Conservation (phyloP, 2,888 invertebrate species). For the Parnassius glacialis region DNA sequence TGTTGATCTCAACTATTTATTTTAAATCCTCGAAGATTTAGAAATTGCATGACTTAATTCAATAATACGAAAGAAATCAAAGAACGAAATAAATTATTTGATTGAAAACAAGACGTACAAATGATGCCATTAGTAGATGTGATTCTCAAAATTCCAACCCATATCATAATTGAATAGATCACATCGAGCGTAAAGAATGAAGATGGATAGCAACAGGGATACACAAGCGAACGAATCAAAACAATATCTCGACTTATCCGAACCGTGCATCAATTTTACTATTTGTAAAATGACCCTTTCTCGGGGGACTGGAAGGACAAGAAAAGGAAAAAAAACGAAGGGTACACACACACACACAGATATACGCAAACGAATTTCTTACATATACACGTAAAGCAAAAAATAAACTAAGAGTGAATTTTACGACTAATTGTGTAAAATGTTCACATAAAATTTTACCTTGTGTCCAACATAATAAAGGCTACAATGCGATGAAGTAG, state of each 20-base stretch:
- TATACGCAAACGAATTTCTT: slow-evolving; percentile 15
- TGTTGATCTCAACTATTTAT: too few relatives aligned
- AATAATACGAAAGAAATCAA: background rate
- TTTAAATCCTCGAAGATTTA: too few relatives aligned
- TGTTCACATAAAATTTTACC: slow-evolving; percentile 29
- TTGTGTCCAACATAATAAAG: slow-evolving; percentile 17
- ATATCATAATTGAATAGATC: slow-evolving; percentile 38
- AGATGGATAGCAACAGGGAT: slow-evolving; percentile 32
- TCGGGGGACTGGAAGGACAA: slow-evolving; percentile 36
- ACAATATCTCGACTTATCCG: slow-evolving; percentile 37
- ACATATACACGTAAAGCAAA: slow-evolving; percentile 38
- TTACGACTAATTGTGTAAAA: slow-evolving; percentile 45
- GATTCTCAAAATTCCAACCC: slow-evolving; percentile 29
- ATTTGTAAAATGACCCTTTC: slow-evolving; percentile 51
- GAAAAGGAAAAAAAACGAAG: slow-evolving; percentile 32
- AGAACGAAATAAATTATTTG: background rate
- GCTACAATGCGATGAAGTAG: slow-evolving; percentile 11
- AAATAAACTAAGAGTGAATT: slow-evolving; percentile 45
- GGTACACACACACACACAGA: slow-evolving; percentile 31
- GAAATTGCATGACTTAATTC: too few relatives aligned
- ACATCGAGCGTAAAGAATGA: slow-evolving; percentile 38
- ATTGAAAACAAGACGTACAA: background rate
- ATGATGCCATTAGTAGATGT: background rate
- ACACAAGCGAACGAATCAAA: slow-evolving; percentile 38
- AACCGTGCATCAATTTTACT: slow-evolving; percentile 39